Percentiles rank a stretch among this genome's conserved stretches.
Evolutionary conservation across 2,113 vertebrate genomes (phyloP).

Genomic region (Cephalopterus ornatus): DNA sequence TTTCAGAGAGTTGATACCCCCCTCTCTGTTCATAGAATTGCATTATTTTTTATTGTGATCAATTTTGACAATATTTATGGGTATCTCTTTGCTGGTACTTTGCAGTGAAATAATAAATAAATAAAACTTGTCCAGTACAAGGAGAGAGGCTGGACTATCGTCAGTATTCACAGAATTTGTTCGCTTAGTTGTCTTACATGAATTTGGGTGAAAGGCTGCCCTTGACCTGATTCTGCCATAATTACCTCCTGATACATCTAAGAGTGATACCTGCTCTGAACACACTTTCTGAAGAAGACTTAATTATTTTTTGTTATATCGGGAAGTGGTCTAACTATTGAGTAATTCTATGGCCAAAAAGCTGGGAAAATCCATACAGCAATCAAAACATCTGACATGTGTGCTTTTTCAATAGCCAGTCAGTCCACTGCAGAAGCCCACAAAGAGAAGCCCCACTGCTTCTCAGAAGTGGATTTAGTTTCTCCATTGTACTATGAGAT

Average conservation of each 20-base stretch:
- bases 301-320: background rate
- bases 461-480: background rate
- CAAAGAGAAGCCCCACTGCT: background rate
- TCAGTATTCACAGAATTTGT: background rate
- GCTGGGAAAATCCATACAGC: background rate
- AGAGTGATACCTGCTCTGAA: background rate
- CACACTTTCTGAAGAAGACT: background rate
- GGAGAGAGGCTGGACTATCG: background rate
- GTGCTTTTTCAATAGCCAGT: background rate
- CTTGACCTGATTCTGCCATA: background rate
- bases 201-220: background rate
- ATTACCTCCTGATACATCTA: accelerated
- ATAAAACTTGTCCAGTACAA: background rate
- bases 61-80: background rate
- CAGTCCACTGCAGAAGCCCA: background rate
- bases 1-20: background rate
- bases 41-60: background rate
- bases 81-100: background rate
- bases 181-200: background rate
- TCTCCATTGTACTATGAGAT: background rate
- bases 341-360: background rate
- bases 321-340: accelerated
- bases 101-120: background rate
- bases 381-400: background rate
- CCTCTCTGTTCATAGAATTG: background rate